Evolutionary conservation across 2,888 invertebrate genomes (phyloP), one percentile per base, ranked within the genome.

Genomic region (Cerceris ruficornis): DNA sequence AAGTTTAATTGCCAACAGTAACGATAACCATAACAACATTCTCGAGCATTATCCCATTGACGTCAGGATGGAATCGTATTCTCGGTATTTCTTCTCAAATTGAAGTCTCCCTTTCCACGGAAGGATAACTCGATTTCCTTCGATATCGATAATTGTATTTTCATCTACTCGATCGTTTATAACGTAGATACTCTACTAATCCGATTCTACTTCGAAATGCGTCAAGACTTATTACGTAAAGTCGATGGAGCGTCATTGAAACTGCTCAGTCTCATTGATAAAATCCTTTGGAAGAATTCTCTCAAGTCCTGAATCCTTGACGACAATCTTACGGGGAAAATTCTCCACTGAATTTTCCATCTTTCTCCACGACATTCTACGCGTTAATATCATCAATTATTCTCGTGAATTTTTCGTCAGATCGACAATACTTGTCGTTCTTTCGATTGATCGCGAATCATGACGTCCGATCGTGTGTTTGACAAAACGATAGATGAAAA

Each of bases 1-100:
- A 85, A 69, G 68, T 70, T 28, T 80, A 80, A 86, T 69, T 82
- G 70, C 70, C 76, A 84, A 84, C 75, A 76, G 64, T 86, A 84
- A 85, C 82, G 84, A 77, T 84, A 73, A 68, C 70, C 60, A 60
- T 71, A 83, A 80, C 69, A 77, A 82, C 70, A 75, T 77, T 72
- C 74, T 77, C 76, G 60, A 59, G 15, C 61, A 69, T 60, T 41
- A 28, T 62, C 59, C 62, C 62, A 66, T 61, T 49, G 59, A 73
- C 69, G 65, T 69, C 67, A 73, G 78, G 78, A 85, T 79, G 78
- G 82, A 71, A 75, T 81, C 72, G 64, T 59, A 43, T 54, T 71
- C 75, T 41, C 7, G 50, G 13, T 39, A 28, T 70, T 59, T 46
- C 55, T 43, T 57, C 42, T 49, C 28, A 39, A 13, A n/a, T 55